Evolutionary conservation across 2,113 vertebrate species (phyloP), one percentile per base, ranked within the genome.

Genomic region (Chelonoidis abingdonii): DNA sequence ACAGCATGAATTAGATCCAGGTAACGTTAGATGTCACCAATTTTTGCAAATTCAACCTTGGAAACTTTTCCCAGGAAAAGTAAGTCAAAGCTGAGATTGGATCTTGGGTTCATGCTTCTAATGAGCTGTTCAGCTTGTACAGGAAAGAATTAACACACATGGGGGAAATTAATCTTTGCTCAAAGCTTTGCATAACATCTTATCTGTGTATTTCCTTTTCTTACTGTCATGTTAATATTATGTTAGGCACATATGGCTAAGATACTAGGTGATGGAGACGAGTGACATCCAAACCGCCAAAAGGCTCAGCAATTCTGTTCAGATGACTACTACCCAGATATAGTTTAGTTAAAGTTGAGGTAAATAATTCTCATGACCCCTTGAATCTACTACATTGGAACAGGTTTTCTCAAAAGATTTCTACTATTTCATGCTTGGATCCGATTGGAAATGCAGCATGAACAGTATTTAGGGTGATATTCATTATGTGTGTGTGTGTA

Each of bases 1-100:
- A 90, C 49, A 94, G 44, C 53, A 80, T 83, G 85, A 97, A 96
- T 97, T 95, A 95, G 94, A 95, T 93, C 59, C 83, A 92, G 82
- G 85, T 96, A 97, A 94, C 90, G 49, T 41, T 86, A 93, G 83
- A 35, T 89, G 80, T 65, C 76, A 10, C 82, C 95, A 86, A 94
- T 96, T 97, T 94, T 93, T 76, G 57, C 78, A 95, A 95, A 93
- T 72, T 89, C 94, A 96, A 89, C 49, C 69, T 85, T 94, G 78
- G 80, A 97, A 98, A 96, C 27, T 93, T 93, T 93, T 86, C 80
- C 89, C 72, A 85, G 65, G 31, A 89, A 94, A 94, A 5, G 0
- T 13, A 80, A 95, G 17, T 88, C 76, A 94, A 94, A 10, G 75
- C 49, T 50, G 16, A 88, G 86, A 25, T n/a, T 88, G 89, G 22